phyloP scores from a whole-genome alignment of 2,797 vertebrate genomes.

The Halcyon badia region DNA sequence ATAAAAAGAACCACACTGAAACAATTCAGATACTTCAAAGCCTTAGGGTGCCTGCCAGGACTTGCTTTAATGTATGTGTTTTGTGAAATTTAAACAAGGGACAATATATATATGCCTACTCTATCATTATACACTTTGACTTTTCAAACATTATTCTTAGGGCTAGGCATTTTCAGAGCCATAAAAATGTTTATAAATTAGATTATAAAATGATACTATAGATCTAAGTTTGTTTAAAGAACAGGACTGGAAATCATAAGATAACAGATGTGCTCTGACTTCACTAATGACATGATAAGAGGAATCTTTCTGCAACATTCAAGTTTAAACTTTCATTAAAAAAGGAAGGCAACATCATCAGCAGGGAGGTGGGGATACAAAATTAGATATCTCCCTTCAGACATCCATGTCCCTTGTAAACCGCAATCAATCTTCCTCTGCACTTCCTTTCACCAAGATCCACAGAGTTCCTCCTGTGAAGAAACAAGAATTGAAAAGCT shows the following conservation, averaged over 20 bases:
- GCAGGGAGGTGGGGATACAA: not conserved
- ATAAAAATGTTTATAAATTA: conserved; percentile 1
- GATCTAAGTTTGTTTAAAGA: not conserved
- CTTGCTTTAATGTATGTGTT: conserved; percentile 22
- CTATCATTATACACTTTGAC: conserved; percentile 27
- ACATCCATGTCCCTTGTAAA: not conserved
- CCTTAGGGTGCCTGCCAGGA: conserved; percentile 21
- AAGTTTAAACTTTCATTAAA: not conserved
- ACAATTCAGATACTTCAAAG: conserved; percentile 54
- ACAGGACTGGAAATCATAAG: not conserved
- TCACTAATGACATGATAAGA: not conserved
- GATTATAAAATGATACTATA: not conserved
- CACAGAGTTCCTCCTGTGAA: not conserved
- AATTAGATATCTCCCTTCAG: not conserved
- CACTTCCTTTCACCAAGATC: not conserved
- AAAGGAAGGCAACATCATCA: not conserved
- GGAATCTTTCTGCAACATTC: not conserved
- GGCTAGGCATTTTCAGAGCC: not conserved
- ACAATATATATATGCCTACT: not conserved
- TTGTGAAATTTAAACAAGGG: conserved; percentile 39
- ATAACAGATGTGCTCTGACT: not conserved
- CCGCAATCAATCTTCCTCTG: not conserved
- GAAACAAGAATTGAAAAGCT: not conserved
- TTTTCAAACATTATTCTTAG: conserved; percentile 21
- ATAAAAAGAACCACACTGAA: conserved; percentile 57